Conservation (phyloP, 2,888 invertebrate species). For the Diploptera punctata region DNA sequence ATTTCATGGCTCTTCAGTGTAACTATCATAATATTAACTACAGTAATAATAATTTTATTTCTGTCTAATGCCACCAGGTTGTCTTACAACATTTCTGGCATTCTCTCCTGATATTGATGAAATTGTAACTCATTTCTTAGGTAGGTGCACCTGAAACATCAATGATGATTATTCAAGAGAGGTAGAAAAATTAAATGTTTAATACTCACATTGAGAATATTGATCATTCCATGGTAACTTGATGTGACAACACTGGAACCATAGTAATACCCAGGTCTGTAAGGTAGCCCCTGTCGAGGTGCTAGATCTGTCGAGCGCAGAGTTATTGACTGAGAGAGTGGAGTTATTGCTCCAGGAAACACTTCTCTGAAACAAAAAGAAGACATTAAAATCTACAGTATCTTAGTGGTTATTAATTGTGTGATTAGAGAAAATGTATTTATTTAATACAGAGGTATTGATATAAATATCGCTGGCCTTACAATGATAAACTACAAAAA, state of each 20-base stretch:
- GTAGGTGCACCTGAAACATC: too few species aligned
- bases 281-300: background rate
- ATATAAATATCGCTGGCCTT: too few species aligned
- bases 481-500: too few species aligned
- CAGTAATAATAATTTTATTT: too few species aligned
- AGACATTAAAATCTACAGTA: background rate
- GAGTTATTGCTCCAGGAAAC: slow-evolving; percentile 66
- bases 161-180: too few species aligned
- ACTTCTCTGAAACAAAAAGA: slow-evolving; percentile 60
- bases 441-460: background rate
- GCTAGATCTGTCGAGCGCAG: background rate
- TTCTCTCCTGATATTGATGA: too few species aligned
- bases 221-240: slow-evolving; percentile 49
- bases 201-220: slow-evolving; percentile 51
- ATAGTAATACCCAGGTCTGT: background rate
- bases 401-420: background rate
- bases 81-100: too few species aligned
- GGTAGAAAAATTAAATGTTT: background rate
- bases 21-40: too few species aligned
- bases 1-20: too few species aligned
- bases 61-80: too few species aligned
- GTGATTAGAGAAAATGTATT: background rate
- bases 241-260: background rate
- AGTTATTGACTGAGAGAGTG: slow-evolving; percentile 57
- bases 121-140: too few species aligned